Evolutionary conservation across 2,113 vertebrate species (phyloP), one percentile per base, ranked within the genome.

Genomic region (Synodontis membranacea): DNA sequence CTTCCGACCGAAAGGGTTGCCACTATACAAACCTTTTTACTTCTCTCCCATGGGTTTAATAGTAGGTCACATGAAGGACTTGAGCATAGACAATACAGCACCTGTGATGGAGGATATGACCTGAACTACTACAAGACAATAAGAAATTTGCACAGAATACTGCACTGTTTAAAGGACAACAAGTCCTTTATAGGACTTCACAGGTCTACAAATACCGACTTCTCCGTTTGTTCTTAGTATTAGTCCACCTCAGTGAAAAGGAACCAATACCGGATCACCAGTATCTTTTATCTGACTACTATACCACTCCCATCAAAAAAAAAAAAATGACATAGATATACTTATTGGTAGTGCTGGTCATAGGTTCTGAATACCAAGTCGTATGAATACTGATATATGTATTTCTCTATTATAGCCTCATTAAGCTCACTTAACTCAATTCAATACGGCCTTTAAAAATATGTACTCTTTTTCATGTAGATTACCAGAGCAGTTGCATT

Each of bases 1-100:
- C 14, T 21, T 58, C 52, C 21, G 23, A 54, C n/a, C 17, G 42
- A 56, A 58, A 0, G 1, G 39, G 78, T 37, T 37, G 28, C 37
- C 21, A 25, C 34, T 56, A 58, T 80, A 42, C 23, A 80, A 28
- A 58, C 34, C 21, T 28, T 80, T 80, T 54, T 56, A 80, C 78
- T 56, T 80, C 52, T 80, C 34, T 80, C 78, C 54, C 54, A 80
- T 56, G 52, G 52, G 52, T 56, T 80, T 80, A 80, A 80, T 80
- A 80, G 34, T 15, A 58, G 52, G 34, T 42, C 54, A 58, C 78
- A 80, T 58, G 11, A 80, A 80, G 78, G 37, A 34, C 52, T 80
- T 42, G 17, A 23, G 52, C 70, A 19, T 50, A 48, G 62, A 83
- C 81, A 83, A 83, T 83, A 44, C 42, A 66, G 60, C 62, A 83